Evolutionary conservation across 2,797 vertebrate genomes (phyloP).

Genomic region (Amblyopsis hoosieri): DNA sequence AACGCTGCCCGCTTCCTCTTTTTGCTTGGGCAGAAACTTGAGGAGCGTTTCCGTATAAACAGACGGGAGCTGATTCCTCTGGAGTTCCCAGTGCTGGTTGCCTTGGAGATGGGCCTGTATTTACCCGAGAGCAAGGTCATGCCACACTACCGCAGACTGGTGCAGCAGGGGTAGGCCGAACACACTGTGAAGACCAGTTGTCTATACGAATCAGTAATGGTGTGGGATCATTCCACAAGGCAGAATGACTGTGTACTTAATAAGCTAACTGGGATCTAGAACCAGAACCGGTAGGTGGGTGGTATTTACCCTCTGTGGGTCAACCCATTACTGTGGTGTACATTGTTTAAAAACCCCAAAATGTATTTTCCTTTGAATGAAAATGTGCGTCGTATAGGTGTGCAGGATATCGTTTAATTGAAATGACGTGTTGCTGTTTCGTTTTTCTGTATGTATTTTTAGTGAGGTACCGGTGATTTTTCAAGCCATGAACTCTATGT

Average conservation of each 20-base stretch:
- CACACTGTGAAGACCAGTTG: background rate
- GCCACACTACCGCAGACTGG: slow-evolving; percentile 94
- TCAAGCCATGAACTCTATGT: slow-evolving; percentile 67
- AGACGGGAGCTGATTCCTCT: slow-evolving; percentile 90
- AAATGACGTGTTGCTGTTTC: slow-evolving; percentile 24
- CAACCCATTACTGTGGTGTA: slow-evolving; percentile 43
- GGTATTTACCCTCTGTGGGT: background rate
- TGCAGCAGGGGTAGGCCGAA: slow-evolving; percentile 84
- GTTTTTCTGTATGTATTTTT: slow-evolving; percentile 37
- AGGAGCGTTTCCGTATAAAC: slow-evolving; percentile 96
- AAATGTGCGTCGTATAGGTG: background rate
- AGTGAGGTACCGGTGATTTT: slow-evolving; percentile 40
- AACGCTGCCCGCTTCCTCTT: background rate
- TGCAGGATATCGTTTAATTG: too few relatives aligned
- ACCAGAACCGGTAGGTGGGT: background rate
- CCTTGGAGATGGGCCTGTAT: slow-evolving; percentile 96
- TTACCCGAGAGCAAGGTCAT: slow-evolving; percentile 95
- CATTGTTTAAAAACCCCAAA: slow-evolving; percentile 26
- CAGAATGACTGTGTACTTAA: background rate
- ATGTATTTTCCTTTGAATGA: background rate
- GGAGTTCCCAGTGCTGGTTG: slow-evolving; percentile 95
- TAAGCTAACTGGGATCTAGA: background rate
- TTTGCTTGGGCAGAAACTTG: slow-evolving; percentile 84
- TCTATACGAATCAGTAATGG: slow-evolving; percentile 6
- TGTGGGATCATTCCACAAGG: too few relatives aligned